Percentiles rank a stretch among this genome's conserved stretches.
These are phyloP conservation scores for Stegodyphus mimosarum DNA, from an alignment of 1,140 invertebrate species.

Conservation along the genomic window DNA sequence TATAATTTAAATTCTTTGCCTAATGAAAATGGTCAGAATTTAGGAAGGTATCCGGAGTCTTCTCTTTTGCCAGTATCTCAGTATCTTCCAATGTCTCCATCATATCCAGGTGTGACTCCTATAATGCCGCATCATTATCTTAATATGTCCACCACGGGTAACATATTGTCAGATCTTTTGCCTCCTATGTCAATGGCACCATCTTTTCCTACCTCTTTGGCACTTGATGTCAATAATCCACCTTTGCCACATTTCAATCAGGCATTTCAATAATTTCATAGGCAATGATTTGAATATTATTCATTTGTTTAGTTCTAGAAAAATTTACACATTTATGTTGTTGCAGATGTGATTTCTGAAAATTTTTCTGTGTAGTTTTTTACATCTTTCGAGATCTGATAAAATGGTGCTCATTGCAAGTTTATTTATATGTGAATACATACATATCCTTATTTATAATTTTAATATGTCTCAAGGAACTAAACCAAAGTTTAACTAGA, in stretches of 20 bases:
- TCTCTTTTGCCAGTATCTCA: constrained; percentile 44
- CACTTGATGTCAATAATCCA: constrained; percentile 52
- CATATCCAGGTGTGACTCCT: constrained; percentile 38
- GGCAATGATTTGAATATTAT: neutral
- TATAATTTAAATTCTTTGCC: constrained; percentile 16
- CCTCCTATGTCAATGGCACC: constrained; percentile 50
- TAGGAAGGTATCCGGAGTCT: constrained; percentile 17
- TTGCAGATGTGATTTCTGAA: neutral
- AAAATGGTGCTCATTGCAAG: no score
- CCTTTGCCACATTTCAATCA: constrained; percentile 64
- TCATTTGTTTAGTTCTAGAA: neutral
- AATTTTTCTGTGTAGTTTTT: neutral
- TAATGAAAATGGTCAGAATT: constrained; percentile 40
- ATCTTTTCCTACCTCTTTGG: constrained; percentile 46
- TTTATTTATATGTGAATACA: no score
- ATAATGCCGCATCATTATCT: constrained; percentile 53
- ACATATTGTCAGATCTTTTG: constrained; percentile 34
- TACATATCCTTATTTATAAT: no score
- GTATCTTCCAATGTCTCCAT: constrained; percentile 36
- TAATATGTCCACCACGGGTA: constrained; percentile 43
- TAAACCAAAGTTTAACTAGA: no score
- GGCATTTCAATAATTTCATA: constrained; percentile 63
- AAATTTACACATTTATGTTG: neutral
- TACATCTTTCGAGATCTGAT: neutral
- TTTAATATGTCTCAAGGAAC: no score